These are phyloP conservation scores for Bubalus kerabau DNA, from an alignment of 2,113 vertebrate genomes.

Conservation along the genomic window DNA sequence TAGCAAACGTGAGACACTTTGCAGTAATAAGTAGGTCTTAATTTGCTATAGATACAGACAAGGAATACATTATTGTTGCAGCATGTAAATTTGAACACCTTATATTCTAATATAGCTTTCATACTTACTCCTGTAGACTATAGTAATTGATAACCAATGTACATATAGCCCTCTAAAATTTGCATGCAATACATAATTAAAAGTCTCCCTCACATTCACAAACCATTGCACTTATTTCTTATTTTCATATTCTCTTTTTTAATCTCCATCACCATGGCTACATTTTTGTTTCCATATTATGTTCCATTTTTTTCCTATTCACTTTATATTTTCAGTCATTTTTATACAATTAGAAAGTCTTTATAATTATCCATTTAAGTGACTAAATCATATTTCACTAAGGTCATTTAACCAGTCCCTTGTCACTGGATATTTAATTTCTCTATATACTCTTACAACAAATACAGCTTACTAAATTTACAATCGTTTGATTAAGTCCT, in stretches of 20 bases:
- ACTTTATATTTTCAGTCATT: neutral
- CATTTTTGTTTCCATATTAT: neutral
- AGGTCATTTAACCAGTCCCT: neutral
- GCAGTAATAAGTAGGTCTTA: neutral
- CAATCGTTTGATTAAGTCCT: constrained; percentile 2
- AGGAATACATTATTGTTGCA: neutral
- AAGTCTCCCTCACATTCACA: neutral
- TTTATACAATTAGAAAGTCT: neutral
- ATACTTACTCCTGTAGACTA: neutral
- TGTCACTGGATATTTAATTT: constrained; percentile 8
- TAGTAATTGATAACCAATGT: neutral
- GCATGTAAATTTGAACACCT: neutral
- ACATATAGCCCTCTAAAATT: neutral
- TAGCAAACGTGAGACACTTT: neutral
- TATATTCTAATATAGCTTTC: constrained; percentile 7
- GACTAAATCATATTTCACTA: neutral
- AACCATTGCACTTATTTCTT: neutral
- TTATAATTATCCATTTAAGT: neutral
- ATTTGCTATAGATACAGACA: neutral
- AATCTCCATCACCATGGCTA: neutral
- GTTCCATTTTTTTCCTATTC: neutral
- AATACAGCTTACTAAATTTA: constrained; percentile 24
- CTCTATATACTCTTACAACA: neutral
- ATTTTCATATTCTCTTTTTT: constrained; percentile 3
- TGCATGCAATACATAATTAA: neutral